Evolutionary conservation across 2,888 invertebrate genomes (phyloP).

Genomic region (Margaritifera margaritifera): DNA sequence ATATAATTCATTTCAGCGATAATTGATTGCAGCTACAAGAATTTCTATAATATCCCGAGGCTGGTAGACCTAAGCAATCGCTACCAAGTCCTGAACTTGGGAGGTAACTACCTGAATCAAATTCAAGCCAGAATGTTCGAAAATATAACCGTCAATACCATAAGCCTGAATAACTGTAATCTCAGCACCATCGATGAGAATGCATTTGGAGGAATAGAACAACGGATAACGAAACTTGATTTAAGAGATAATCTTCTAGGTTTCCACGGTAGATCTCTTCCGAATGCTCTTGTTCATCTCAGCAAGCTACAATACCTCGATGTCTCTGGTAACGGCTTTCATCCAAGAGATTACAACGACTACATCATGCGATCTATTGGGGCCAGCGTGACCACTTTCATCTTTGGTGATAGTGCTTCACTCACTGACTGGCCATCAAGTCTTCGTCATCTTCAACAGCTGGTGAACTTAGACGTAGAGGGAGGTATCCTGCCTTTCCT

Average conservation of each 20-base stretch:
- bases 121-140: background rate
- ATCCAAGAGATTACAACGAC: background rate
- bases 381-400: constrained; percentile 20
- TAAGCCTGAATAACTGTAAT: constrained; percentile 8
- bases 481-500: constrained; percentile 26
- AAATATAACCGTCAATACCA: background rate
- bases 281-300: constrained; percentile 5
- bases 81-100: no score
- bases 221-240: constrained; percentile 4
- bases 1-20: no score
- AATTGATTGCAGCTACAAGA: no score
- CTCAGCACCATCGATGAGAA: constrained; percentile 1
- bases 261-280: background rate
- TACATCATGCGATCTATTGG: constrained; percentile 15
- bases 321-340: constrained; percentile 11
- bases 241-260: constrained; percentile 9
- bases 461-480: constrained; percentile 30
- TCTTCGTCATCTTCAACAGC: constrained; percentile 34
- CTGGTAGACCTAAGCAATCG: no score
- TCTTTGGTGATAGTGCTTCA: constrained; percentile 27
- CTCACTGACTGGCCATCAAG: constrained; percentile 35
- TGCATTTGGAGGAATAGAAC: constrained; percentile 6
- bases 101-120: no score
- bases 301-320: constrained; percentile 7
- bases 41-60: no score